These are phyloP conservation scores for Lissonota sp. DNA, from an alignment of 2,888 invertebrate species.

Conservation along the genomic window DNA sequence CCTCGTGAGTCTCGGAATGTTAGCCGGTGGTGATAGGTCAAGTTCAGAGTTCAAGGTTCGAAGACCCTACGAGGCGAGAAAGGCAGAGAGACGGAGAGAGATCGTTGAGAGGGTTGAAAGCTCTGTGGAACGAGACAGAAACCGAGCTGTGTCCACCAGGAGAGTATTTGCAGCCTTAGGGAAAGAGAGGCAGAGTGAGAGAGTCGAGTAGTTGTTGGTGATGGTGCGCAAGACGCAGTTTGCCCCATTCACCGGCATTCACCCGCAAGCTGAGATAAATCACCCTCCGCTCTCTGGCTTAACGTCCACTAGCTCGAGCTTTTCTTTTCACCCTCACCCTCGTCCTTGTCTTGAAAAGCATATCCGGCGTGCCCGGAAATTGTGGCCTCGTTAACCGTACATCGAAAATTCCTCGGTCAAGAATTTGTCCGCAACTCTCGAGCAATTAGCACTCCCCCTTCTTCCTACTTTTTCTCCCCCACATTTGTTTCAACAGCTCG, in stretches of 20 bases:
- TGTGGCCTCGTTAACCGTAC: slow-evolving; percentile 15
- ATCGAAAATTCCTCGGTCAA: not conserved
- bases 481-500: not conserved
- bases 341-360: not conserved
- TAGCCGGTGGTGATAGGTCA: slow-evolving; percentile 56
- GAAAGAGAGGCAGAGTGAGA: slow-evolving; percentile 11
- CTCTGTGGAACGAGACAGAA: slow-evolving; percentile 11
- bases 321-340: slow-evolving; percentile 17
- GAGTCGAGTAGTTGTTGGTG: slow-evolving; percentile 23
- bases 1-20: slow-evolving; percentile 37
- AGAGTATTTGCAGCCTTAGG: slow-evolving; percentile 7
- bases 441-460: not conserved
- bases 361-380: slow-evolving; percentile 29
- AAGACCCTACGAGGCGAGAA: slow-evolving; percentile 40
- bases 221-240: slow-evolving; percentile 41
- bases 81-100: not conserved
- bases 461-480: not conserved
- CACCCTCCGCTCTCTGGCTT: slow-evolving; percentile 31
- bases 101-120: not conserved
- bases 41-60: slow-evolving; percentile 55
- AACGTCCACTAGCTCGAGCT: slow-evolving; percentile 22
- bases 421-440: not conserved
- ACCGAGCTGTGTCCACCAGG: slow-evolving; percentile 1
- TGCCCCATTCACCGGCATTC: slow-evolving; percentile 41
- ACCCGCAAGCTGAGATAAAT: slow-evolving; percentile 45